phyloP scores from a whole-genome alignment of 2,113 vertebrate genomes.

The Salvator merianae region DNA sequence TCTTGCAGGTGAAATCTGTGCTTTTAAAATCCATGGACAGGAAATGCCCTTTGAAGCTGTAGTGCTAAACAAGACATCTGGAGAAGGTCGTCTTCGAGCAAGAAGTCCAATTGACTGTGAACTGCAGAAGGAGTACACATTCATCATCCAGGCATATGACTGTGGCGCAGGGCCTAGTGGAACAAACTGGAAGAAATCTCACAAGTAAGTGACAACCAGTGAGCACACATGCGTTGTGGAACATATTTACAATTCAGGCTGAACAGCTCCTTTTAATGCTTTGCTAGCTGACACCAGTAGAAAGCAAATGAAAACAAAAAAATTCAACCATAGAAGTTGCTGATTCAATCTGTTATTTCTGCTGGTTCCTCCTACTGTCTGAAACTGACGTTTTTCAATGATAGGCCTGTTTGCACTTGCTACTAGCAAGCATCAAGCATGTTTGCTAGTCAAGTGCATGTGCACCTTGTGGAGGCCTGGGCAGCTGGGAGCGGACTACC shows the following conservation, averaged over 20 bases:
- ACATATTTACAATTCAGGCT: background rate
- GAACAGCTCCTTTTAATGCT: slow-evolving; percentile 14
- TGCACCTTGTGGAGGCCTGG: too few relatives aligned
- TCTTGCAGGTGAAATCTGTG: slow-evolving; percentile 92
- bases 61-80: slow-evolving; percentile 94
- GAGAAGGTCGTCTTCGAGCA: slow-evolving; percentile 90
- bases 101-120: slow-evolving; percentile 91
- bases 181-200: slow-evolving; percentile 92
- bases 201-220: slow-evolving; percentile 85
- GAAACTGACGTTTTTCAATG: background rate
- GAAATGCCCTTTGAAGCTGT: slow-evolving; percentile 93
- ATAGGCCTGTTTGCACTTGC: too few relatives aligned
- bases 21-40: slow-evolving; percentile 93
- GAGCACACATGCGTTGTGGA: background rate
- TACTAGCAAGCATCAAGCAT: too few relatives aligned
- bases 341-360: background rate
- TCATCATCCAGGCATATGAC: slow-evolving; percentile 97
- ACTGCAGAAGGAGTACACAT: slow-evolving; percentile 94
- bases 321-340: background rate
- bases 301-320: slow-evolving; percentile 35
- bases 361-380: background rate
- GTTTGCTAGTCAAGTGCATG: too few relatives aligned
- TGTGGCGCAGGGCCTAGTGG: slow-evolving; percentile 87
- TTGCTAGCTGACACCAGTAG: background rate
- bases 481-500: too few relatives aligned